phyloP scores from a whole-genome alignment of 92 coral and sea anemone species.

The Palythoa grandis region DNA sequence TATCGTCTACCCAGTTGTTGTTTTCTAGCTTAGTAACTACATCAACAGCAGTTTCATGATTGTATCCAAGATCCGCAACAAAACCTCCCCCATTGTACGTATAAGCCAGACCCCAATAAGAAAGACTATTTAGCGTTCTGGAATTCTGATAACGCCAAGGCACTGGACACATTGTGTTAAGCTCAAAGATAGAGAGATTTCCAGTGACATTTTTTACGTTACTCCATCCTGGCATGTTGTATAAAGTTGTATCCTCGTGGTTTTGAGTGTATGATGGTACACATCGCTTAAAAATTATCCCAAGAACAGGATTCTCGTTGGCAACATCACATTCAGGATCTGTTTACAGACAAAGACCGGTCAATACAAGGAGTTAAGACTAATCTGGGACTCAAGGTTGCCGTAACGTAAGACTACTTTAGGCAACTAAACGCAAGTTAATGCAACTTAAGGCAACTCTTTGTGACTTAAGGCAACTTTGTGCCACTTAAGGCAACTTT shows the following conservation, averaged over 20 bases:
- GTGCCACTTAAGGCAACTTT: too few species aligned
- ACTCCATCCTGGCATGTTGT: constrained; percentile 66
- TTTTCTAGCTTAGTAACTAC: constrained; percentile 52
- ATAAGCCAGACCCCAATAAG: constrained; percentile 48
- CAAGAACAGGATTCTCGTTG: neutral
- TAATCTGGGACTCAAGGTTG: too few species aligned
- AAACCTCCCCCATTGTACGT: constrained; percentile 78
- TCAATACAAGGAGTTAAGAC: neutral
- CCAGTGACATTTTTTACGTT: constrained; percentile 42
- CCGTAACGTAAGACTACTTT: too few species aligned
- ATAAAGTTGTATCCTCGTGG: constrained; percentile 49
- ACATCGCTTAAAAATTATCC: constrained; percentile 45
- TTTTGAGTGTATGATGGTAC: constrained; percentile 51
- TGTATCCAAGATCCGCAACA: constrained; percentile 86
- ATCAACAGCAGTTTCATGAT: constrained; percentile 60
- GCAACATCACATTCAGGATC: constrained; percentile 15
- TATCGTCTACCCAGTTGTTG: constrained; percentile 79
- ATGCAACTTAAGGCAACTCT: too few species aligned
- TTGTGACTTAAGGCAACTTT: too few species aligned
- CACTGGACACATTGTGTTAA: constrained; percentile 58
- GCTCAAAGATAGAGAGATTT: constrained; percentile 21
- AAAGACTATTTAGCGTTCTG: constrained; percentile 30
- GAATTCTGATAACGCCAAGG: constrained; percentile 80
- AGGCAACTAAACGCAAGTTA: too few species aligned
- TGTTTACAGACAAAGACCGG: neutral